Conservation (phyloP, 2,888 invertebrate species). For the Drosophila formosana region DNA sequence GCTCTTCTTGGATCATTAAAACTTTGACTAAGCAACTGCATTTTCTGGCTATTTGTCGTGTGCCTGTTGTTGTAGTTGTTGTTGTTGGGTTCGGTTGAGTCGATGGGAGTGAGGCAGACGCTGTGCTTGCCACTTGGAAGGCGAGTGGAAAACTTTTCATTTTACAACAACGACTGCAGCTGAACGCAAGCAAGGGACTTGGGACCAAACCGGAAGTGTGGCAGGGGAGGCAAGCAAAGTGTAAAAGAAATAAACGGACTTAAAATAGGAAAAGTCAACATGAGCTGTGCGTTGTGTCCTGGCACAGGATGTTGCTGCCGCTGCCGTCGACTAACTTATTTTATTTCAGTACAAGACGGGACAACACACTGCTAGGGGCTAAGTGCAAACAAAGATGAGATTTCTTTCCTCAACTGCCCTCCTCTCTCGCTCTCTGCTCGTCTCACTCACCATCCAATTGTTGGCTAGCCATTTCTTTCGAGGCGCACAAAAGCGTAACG, state of each 20-base stretch:
- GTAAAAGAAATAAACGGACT: constrained; percentile 79
- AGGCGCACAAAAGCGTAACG: constrained; percentile 69
- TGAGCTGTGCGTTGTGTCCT: constrained; percentile 72
- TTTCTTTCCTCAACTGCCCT: constrained; percentile 43
- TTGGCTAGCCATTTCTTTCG: constrained; percentile 8
- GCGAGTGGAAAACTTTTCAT: constrained; percentile 72
- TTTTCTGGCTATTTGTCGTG: constrained; percentile 26
- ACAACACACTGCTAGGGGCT: constrained; percentile 41
- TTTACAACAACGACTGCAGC: constrained; percentile 54
- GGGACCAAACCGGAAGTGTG: constrained; percentile 38
- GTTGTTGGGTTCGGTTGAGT: not conserved
- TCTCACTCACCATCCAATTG: not conserved
- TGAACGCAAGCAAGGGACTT: constrained; percentile 26
- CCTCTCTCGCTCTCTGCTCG: not conserved
- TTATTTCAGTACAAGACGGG: constrained; percentile 54
- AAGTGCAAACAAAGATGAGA: constrained; percentile 75
- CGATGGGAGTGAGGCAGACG: not conserved
- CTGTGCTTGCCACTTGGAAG: constrained; percentile 60
- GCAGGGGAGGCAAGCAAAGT: constrained; percentile 45
- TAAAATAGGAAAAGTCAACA: constrained; percentile 77
- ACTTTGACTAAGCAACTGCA: constrained; percentile 68
- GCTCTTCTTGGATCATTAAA: constrained; percentile 67
- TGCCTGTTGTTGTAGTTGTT: constrained; percentile 4
- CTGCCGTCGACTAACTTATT: constrained; percentile 71
- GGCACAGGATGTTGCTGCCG: constrained; percentile 61